Percentiles rank a stretch among this genome's conserved stretches.
These are phyloP conservation scores for Hylyphantes graminicola DNA, from an alignment of 1,140 invertebrate genomes.

Conservation along the genomic window DNA sequence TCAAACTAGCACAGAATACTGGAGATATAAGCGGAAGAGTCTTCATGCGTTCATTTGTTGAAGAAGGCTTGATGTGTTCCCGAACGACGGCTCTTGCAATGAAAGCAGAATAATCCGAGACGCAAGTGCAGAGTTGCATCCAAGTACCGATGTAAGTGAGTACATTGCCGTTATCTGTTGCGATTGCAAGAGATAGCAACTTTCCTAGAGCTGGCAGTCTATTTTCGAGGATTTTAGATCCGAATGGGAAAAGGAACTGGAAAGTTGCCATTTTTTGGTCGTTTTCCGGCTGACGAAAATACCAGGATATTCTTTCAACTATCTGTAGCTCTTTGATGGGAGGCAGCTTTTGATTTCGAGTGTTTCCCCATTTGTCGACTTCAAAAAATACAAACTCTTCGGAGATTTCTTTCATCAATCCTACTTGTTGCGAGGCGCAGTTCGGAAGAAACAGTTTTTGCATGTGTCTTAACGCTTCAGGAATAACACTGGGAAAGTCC, in stretches of 20 bases:
- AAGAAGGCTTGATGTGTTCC: slow-evolving; percentile 40
- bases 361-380: slow-evolving; percentile 53
- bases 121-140: slow-evolving; percentile 52
- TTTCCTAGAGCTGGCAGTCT: slow-evolving; percentile 45
- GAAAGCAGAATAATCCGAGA: slow-evolving; percentile 44
- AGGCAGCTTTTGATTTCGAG: slow-evolving; percentile 46
- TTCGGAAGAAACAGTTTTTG: slow-evolving; percentile 54
- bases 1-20: slow-evolving; percentile 53
- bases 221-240: slow-evolving; percentile 42
- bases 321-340: slow-evolving; percentile 54
- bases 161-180: slow-evolving; percentile 55
- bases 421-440: slow-evolving; percentile 49
- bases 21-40: slow-evolving; percentile 49
- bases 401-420: slow-evolving; percentile 51
- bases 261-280: slow-evolving; percentile 57
- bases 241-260: slow-evolving; percentile 52
- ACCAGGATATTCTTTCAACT: slow-evolving; percentile 44
- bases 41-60: slow-evolving; percentile 27
- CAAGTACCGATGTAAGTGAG: slow-evolving; percentile 48
- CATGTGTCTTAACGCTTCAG: slow-evolving; percentile 48
- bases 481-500: slow-evolving; percentile 54
- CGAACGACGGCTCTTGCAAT: slow-evolving; percentile 44
- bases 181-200: slow-evolving; percentile 49
- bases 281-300: slow-evolving; percentile 42
- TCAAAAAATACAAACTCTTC: slow-evolving; percentile 59